Percentiles rank a stretch among this genome's conserved stretches.
Evolutionary conservation across 2,888 invertebrate genomes (phyloP).

Genomic region (Patella ulyssiponensis): DNA sequence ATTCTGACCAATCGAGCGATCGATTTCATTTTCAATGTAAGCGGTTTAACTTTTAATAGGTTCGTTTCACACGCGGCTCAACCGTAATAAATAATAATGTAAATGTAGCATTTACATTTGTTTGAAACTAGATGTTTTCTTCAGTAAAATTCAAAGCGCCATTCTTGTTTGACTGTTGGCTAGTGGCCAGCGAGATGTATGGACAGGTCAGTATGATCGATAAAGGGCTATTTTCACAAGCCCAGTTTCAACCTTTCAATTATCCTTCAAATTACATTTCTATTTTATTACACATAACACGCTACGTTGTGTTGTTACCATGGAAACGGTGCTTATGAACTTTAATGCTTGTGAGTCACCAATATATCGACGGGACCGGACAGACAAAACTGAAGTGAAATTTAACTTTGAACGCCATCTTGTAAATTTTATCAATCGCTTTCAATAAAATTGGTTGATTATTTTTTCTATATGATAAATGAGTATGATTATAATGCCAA

Average conservation of each 20-base stretch:
- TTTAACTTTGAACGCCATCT: conserved; percentile 8
- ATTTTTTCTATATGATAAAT: background rate
- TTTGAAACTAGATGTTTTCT: conserved; percentile 19
- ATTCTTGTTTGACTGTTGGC: conserved; percentile 11
- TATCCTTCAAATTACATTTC: conserved; percentile 44
- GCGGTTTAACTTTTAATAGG: conserved; percentile 15
- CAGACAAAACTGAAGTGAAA: conserved; percentile 7
- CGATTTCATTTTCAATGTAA: conserved; percentile 25
- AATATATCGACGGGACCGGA: conserved; percentile 8
- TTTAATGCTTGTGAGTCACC: conserved; percentile 39
- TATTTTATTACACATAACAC: conserved; percentile 46
- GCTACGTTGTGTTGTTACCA: conserved; percentile 42
- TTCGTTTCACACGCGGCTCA: background rate
- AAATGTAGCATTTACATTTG: conserved; percentile 23
- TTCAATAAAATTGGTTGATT: background rate
- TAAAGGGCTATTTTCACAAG: conserved; percentile 38
- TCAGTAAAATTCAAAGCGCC: conserved; percentile 11
- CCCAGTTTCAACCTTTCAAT: conserved; percentile 41
- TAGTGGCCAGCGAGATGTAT: conserved; percentile 10
- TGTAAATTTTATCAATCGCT: background rate
- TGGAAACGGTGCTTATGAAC: conserved; percentile 44
- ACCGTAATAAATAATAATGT: conserved; percentile 1
- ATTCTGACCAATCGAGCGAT: conserved; percentile 19
- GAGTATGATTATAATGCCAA: no score
- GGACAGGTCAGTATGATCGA: conserved; percentile 29